A percentile compares a stretch with the other conserved stretches of the same genome.
These are phyloP conservation scores for Mesochorus sp. DNA, from an alignment of 2,888 invertebrate species.

Conservation along the genomic window DNA sequence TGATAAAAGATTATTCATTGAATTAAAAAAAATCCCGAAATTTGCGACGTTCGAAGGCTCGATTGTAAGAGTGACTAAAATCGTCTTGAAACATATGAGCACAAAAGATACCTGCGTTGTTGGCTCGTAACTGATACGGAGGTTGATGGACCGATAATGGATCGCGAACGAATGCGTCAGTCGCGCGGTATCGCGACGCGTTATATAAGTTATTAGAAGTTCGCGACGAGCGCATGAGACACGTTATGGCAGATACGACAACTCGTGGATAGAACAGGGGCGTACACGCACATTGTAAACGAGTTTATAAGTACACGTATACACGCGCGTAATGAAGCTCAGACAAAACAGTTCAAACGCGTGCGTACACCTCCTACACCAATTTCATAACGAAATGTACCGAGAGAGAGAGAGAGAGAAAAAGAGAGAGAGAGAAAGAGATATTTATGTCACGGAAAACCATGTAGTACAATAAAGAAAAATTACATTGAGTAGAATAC, in stretches of 20 bases:
- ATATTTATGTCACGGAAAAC: too few species aligned
- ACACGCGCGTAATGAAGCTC: slow-evolving; percentile 14
- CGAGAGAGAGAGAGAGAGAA: neutral
- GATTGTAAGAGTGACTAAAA: too few species aligned
- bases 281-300: too few species aligned
- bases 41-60: too few species aligned
- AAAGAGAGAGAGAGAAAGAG: slow-evolving; percentile 2
- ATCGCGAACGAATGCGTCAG: slow-evolving; percentile 38
- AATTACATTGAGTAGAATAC: too few species aligned
- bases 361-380: slow-evolving; percentile 43
- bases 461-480: too few species aligned
- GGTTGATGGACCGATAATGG: slow-evolving; percentile 31
- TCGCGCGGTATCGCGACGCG: slow-evolving; percentile 11
- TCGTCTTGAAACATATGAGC: neutral
- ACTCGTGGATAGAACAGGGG: too few species aligned
- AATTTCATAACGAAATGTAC: slow-evolving; percentile 38
- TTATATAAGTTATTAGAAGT: neutral
- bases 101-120: neutral
- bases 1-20: too few species aligned
- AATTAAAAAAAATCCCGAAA: too few species aligned
- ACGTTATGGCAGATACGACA: too few species aligned
- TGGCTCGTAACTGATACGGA: neutral
- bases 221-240: neutral
- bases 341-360: slow-evolving; percentile 37
- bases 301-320: slow-evolving; percentile 13